Conservation (phyloP, 2,888 invertebrate species). For the Cheilosia pagana region DNA sequence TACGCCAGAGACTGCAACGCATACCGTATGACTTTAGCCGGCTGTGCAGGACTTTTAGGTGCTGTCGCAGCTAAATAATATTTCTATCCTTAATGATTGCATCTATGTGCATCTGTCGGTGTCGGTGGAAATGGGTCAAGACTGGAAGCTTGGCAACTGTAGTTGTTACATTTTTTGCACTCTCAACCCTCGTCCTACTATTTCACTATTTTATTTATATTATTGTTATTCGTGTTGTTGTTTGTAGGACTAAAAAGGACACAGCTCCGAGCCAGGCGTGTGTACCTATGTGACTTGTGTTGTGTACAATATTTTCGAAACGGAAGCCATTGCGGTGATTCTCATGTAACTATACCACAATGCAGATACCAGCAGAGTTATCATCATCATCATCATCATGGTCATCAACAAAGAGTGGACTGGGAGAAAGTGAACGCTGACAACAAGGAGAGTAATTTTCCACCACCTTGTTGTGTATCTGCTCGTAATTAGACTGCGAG, state of each 20-base stretch:
- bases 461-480: conserved; percentile 1
- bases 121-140: conserved; percentile 67
- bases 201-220: conserved; percentile 14
- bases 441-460: conserved; percentile 40
- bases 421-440: background rate
- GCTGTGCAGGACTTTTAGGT: conserved; percentile 1
- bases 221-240: conserved; percentile 18
- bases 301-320: conserved; percentile 27
- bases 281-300: background rate
- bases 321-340: conserved; percentile 36
- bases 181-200: conserved; percentile 1
- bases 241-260: background rate
- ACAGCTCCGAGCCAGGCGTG: background rate
- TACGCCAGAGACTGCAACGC: conserved; percentile 67
- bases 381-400: conserved; percentile 1
- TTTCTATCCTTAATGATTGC: conserved; percentile 60
- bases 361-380: conserved; percentile 29
- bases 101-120: conserved; percentile 37
- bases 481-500: conserved; percentile 36
- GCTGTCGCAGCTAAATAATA: conserved; percentile 12
- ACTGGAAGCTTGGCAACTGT: conserved; percentile 44
- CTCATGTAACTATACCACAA: conserved; percentile 37
- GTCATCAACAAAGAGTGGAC: background rate
- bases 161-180: conserved; percentile 26
- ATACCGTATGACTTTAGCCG: conserved; percentile 47